A percentile compares a stretch with the other conserved stretches of the same genome.
Evolutionary conservation across 2,888 invertebrate species (phyloP).

Genomic region (Caenorhabditis angaria): DNA sequence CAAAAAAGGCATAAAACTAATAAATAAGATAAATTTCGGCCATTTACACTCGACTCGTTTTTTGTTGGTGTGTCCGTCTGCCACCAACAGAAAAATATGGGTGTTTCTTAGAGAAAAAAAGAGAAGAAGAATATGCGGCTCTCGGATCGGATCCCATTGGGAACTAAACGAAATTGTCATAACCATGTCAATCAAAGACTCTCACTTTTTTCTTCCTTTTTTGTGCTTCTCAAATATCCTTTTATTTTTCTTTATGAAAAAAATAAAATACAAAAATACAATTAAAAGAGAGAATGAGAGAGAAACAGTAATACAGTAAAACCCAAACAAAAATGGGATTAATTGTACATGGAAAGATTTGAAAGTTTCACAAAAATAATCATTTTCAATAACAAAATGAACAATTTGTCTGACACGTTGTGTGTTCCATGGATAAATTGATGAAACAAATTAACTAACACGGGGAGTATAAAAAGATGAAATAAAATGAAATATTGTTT

Average conservation of each 20-base stretch:
- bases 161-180: conserved; percentile 1
- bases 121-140: not conserved
- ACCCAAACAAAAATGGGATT: not conserved
- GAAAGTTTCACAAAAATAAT: not conserved
- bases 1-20: not conserved
- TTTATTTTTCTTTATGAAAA: not conserved
- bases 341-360: not conserved
- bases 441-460: not conserved
- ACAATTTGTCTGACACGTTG: not conserved
- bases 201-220: conserved; percentile 7
- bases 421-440: not conserved
- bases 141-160: not conserved
- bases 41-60: not conserved
- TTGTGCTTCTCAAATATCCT: conserved; percentile 2
- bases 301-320: not conserved
- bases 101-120: not conserved
- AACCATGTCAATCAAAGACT: conserved; percentile 41
- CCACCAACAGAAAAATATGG: not conserved
- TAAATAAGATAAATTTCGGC: not conserved
- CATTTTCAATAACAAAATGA: too few relatives aligned
- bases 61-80: too few relatives aligned
- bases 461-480: not conserved
- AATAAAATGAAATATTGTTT: too few relatives aligned
- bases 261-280: not conserved
- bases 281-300: not conserved